Evolutionary conservation across 2,797 vertebrate species (phyloP), one percentile per base, ranked within the genome.

Genomic region (Xiphorhynchus erythropygius): DNA sequence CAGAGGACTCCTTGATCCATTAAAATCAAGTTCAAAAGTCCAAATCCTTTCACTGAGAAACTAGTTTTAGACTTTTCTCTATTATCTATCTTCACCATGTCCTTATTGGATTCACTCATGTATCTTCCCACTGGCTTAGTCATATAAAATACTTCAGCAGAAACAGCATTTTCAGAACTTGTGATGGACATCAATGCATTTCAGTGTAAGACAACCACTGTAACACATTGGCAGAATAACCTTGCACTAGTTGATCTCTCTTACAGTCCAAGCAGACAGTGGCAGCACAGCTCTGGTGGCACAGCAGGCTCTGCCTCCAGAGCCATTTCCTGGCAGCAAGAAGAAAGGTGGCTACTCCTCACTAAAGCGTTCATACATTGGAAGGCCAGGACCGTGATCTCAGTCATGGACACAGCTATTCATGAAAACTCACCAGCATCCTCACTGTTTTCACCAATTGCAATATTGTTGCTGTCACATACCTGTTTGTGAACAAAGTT

Each of bases 371-470:
- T 32, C 64, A 62, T 30, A 22, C 77, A 16, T 19, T 8, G 41
- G 49, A 47, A 80, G 87, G 44, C 18, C n/a, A 24, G 16, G 47
- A 30, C 57, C 30, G 5, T 47, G 64, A 44, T 16, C 50, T 33
- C n/a, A 59, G 69, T 18, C 42, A 21, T 4, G 57, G 33, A 27
- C 63, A 55, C 33, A 56, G 32, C 15, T 42, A 28, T 46, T 39
- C 24, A 8, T 4, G 44, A 42, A 50, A 63, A 56, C 39, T 69
- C 41, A 23, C 28, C 42, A 56, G 14, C 18, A 46, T 9, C 52
- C 19, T 62, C 0, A 0, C 25, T 9, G 37, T 30, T 59, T 15
- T 5, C 33, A 50, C n/a, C 63, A 60, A 3, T 7, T 33, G 42
- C 87, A 63, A 2, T 35, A 35, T 1, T n/a, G 52, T 13, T 33